phyloP scores from a whole-genome alignment of 2,113 vertebrate species.

The Myotis lucifugus region DNA sequence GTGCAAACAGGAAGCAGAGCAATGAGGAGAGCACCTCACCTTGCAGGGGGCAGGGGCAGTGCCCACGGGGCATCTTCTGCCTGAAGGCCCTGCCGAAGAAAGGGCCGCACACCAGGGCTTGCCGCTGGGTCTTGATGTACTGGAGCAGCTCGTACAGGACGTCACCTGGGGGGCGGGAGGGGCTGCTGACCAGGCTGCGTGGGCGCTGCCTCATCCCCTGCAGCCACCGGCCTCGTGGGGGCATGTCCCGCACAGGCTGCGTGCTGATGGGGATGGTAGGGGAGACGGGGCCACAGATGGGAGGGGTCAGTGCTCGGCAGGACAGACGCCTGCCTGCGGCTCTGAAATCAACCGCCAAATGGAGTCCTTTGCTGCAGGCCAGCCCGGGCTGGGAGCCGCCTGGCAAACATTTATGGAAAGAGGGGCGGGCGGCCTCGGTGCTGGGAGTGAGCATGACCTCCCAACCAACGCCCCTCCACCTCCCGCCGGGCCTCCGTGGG shows the following conservation, averaged over 20 bases:
- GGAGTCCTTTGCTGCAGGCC: not conserved
- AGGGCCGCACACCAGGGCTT: slow-evolving; percentile 81
- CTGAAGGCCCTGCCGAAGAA: slow-evolving; percentile 63
- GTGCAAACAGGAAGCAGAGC: not conserved
- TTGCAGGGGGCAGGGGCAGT: slow-evolving; percentile 27
- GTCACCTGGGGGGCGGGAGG: slow-evolving; percentile 86
- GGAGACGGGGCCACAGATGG: not conserved
- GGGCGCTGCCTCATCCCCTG: not conserved
- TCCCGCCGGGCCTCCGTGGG: not conserved
- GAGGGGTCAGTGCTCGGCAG: not conserved
- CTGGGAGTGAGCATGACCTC: not conserved
- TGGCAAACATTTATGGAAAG: not conserved
- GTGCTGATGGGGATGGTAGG: not conserved
- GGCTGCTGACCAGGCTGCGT: not conserved
- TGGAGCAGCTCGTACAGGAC: slow-evolving; percentile 95
- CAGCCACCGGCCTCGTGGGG: not conserved
- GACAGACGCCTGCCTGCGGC: not conserved
- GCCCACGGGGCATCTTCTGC: slow-evolving; percentile 29
- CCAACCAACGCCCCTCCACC: not conserved
- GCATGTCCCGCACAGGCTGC: not conserved
- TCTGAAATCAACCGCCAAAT: not conserved
- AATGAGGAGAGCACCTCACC: slow-evolving; percentile 57
- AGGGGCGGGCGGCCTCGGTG: not conserved
- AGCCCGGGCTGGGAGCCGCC: no score
- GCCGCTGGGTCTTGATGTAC: slow-evolving; percentile 91